Evolutionary conservation across 2,888 invertebrate genomes (phyloP), one percentile per base, ranked within the genome.

Genomic region (Tiliacea aurago): DNA sequence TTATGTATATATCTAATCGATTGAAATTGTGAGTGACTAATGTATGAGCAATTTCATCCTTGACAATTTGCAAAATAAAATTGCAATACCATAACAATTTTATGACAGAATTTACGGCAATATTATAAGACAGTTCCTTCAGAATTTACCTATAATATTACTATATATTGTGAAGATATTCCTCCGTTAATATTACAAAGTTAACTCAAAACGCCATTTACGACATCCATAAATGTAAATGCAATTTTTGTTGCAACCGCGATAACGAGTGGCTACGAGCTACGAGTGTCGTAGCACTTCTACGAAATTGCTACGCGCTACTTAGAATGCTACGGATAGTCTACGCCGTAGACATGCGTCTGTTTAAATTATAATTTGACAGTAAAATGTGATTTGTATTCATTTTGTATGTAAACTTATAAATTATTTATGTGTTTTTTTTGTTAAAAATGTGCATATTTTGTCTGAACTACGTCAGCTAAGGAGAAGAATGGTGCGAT

Each of bases 281-380:
- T 83, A 83, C 84, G 84, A 70, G 58, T 2, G 15, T 37, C 67
- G 82, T 80, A 80, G 77, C 55, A 37, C 49, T 73, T 55, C 82
- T 81, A 83, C 78, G 65, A 70, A 70, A 70, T 55, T 63, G 59
- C 82, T 73, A 81, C 81, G 72, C 28, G 74, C 73, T 81, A 81
- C 84, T 67, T 13, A 53, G 15, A 45, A 28, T 76, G 45, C 77
- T 56, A 49, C 33, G 70, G 11, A 37, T 63, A 23, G 53, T 63
- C 68, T 58, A 70, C 73, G 51, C n/a, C 43, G n/a, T 67, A 64
- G 62, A 61, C 62, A 63, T 53, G 43, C 20, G 43, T 49, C 20
- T 15, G n/a, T 47, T n/a, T 4, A 33, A 33, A 59, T 33, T 37
- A 15, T n/a, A 47, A 49, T 64, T 56, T 49, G 20, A 37, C 47